Conservation (phyloP, 2,888 invertebrate genomes). For the Clusia tigrina region DNA sequence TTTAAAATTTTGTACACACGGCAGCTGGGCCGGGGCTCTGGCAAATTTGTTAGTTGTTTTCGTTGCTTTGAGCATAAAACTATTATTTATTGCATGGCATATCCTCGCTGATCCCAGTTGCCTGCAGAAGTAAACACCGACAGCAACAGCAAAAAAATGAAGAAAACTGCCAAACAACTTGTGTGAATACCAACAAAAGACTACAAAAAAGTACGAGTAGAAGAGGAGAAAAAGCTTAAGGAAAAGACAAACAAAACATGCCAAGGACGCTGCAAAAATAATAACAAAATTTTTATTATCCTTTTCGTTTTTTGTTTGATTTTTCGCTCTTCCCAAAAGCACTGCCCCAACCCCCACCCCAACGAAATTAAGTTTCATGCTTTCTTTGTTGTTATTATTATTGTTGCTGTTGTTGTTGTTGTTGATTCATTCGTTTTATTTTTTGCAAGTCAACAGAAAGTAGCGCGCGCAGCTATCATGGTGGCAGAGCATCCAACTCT, state of each 20-base stretch:
- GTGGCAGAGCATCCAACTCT: too few species aligned
- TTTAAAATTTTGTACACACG: too few species aligned
- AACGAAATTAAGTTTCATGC: neutral
- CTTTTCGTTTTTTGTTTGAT: conserved; percentile 28
- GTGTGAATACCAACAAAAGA: conserved; percentile 1
- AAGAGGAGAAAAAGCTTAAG: neutral
- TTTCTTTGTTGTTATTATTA: neutral
- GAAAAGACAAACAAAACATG: neutral
- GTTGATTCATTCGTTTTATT: neutral
- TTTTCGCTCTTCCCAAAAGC: conserved; percentile 25
- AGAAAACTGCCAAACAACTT: conserved; percentile 3
- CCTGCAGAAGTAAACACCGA: neutral
- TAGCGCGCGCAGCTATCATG: too few species aligned
- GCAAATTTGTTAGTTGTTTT: too few species aligned
- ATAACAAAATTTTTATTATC: conserved; percentile 1
- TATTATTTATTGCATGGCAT: conserved; percentile 5
- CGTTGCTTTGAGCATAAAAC: neutral
- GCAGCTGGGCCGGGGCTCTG: too few species aligned
- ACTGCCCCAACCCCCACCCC: neutral
- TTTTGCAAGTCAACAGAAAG: conserved; percentile 1
- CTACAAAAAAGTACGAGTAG: neutral
- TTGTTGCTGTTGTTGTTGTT: neutral
- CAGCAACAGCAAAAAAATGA: too few species aligned
- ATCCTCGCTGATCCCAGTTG: conserved; percentile 3
- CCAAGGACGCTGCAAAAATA: conserved; percentile 14